Conservation (phyloP, 2,797 vertebrate species). For the Borostomias antarcticus region DNA sequence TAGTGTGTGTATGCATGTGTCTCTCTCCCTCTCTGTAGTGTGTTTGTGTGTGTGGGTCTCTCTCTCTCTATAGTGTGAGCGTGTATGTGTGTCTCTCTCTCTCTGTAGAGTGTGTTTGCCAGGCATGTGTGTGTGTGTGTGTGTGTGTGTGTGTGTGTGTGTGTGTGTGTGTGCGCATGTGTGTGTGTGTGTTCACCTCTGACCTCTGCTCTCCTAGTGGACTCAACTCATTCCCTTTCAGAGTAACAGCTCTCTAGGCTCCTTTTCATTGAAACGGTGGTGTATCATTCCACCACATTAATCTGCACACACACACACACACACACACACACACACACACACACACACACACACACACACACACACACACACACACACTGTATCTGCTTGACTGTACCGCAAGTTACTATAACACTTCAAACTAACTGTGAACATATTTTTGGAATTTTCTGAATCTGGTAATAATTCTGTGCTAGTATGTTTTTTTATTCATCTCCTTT, state of each 20-base stretch:
- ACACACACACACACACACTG: background rate
- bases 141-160: conserved; percentile 9
- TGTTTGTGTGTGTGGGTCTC: too few relatives aligned
- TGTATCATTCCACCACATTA: too few relatives aligned
- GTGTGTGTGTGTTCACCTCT: conserved; percentile 3
- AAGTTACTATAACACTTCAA: background rate
- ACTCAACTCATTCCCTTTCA: background rate
- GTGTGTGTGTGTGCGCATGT: conserved; percentile 1
- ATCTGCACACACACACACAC: too few relatives aligned
- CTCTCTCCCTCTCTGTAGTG: too few relatives aligned
- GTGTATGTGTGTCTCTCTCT: background rate
- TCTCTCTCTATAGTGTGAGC: too few relatives aligned
- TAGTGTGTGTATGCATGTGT: too few relatives aligned
- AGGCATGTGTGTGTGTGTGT: background rate
- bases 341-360: too few relatives aligned
- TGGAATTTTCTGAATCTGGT: background rate
- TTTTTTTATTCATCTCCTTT: too few relatives aligned
- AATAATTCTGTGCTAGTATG: background rate
- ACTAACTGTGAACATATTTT: conserved; percentile 4
- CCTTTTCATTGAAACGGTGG: too few relatives aligned
- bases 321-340: too few relatives aligned
- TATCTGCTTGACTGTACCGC: background rate
- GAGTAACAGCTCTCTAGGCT: background rate
- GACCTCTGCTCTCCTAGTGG: background rate
- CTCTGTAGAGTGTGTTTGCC: background rate